phyloP scores from a whole-genome alignment of 2,888 invertebrate species.

The Priapulus caudatus region DNA sequence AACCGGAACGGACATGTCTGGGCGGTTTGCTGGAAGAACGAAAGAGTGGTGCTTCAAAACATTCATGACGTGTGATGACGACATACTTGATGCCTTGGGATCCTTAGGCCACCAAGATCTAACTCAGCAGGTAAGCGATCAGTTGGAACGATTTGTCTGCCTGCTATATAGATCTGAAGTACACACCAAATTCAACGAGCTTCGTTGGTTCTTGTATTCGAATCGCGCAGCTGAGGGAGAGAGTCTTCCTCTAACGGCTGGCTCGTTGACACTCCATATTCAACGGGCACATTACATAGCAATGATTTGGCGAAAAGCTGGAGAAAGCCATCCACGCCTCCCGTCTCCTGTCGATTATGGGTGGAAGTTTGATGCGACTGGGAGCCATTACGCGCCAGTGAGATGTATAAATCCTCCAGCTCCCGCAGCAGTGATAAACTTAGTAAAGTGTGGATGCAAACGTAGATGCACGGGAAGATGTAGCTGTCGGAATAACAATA shows the following conservation, averaged over 20 bases:
- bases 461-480: conserved; percentile 1
- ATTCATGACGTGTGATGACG: not conserved
- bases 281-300: not conserved
- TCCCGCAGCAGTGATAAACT: not conserved
- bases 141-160: conserved; percentile 1
- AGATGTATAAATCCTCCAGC: not conserved
- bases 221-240: conserved; percentile 3
- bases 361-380: not conserved
- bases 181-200: not conserved
- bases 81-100: not conserved
- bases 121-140: not conserved
- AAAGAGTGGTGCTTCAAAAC: conserved; percentile 1
- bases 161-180: not conserved
- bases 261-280: not conserved
- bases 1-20: conserved; percentile 12
- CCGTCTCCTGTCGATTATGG: not conserved
- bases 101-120: not conserved
- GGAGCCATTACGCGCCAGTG: not conserved
- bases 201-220: conserved; percentile 1
- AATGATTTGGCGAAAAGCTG: not conserved
- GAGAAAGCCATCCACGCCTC: not conserved
- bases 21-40: not conserved
- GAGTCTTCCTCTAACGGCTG: not conserved
- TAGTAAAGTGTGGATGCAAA: conserved; percentile 3
- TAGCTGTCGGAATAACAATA: not conserved